Evolutionary conservation across 2,113 vertebrate genomes (phyloP), one percentile per base, ranked within the genome.

Genomic region (Typhlomys cinereus): DNA sequence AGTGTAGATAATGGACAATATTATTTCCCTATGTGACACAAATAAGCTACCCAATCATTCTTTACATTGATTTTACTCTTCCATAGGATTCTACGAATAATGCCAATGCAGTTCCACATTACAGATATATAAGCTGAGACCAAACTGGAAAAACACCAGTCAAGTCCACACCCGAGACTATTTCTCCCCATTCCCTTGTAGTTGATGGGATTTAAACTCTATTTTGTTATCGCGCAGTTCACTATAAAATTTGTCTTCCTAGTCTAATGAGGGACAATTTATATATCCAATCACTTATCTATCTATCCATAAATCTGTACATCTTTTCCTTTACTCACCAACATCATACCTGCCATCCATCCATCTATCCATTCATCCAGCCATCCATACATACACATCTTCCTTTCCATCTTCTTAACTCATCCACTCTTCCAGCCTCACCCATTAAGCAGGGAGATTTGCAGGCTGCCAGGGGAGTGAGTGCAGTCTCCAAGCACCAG

Each of bases 401-500:
- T 66, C 27, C 34, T 21, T 62, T 27, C 59, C 13, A 29, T 69
- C 34, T 13, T 52, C 62, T 50, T 80, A n/a, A 71, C 29, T 44
- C 44, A 61, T 64, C 34, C 44, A 44, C 87, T 41, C 44, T 50
- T 17, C 62, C 52, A 46, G 61, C 5, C 96, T 97, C 59, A 97
- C 96, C 94, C 86, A 61, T 94, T 4, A 27, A 94, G 90, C 57
- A 96, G 14, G 73, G 71, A 70, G 90, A 96, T 62, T n/a, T 92
- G 5, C 81, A 97, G 81, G 67, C 84, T 96, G 18, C 83, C 94
- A 23, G 92, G 93, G 34, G 92, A 69, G 41, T 94, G 90, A 50
- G 62, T 89, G 13, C 96, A 97, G 84, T 94, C 76, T 0, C 94
- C 94, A 41, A 96, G 5, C 7, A 85, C 88, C 67, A 96, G 78